Conservation (phyloP, 2,888 invertebrate genomes). For the Eristalis intricaria region DNA sequence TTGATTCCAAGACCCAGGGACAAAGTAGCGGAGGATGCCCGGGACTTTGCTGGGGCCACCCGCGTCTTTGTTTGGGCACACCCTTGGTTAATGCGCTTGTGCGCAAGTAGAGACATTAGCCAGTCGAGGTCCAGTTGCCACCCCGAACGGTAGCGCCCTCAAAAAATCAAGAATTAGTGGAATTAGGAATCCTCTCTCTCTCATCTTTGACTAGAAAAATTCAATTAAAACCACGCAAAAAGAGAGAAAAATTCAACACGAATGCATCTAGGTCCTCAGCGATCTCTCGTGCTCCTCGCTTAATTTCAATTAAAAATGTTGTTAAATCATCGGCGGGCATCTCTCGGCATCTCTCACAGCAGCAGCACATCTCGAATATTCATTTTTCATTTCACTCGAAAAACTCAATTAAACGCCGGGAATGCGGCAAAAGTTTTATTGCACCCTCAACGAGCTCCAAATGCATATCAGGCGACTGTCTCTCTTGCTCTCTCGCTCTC, state of each 20-base stretch:
- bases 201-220: not conserved
- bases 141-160: no score
- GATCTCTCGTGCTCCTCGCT: not conserved
- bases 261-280: not conserved
- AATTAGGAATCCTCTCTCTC: not conserved
- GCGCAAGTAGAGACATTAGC: no score
- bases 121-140: no score
- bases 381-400: constrained; percentile 59
- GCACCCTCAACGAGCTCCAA: not conserved
- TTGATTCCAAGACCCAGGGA: no score
- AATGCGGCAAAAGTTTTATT: constrained; percentile 50
- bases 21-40: no score
- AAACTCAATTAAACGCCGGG: constrained; percentile 58
- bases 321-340: not conserved
- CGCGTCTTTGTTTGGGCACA: no score
- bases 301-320: constrained; percentile 1
- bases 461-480: not conserved
- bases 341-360: no score
- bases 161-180: no score
- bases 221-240: not conserved
- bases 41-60: no score
- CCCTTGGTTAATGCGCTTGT: no score
- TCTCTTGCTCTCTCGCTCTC: not conserved
- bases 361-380: constrained; percentile 34
- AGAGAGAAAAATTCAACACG: not conserved